Evolutionary conservation across 1,140 invertebrate genomes (phyloP).

Genomic region (Zaprionus davidi): DNA sequence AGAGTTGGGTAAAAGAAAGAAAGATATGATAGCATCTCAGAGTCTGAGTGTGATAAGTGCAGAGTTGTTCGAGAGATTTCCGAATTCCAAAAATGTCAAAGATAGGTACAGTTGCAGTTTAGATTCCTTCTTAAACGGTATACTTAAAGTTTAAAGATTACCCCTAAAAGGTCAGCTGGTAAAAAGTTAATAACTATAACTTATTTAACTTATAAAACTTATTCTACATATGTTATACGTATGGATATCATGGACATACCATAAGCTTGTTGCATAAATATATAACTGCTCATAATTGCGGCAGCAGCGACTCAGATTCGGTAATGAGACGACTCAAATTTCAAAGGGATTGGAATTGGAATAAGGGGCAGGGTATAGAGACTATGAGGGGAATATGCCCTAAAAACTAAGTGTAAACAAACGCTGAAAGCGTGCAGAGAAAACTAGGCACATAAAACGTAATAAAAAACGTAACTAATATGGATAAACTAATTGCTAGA

Average conservation of each 20-base stretch:
- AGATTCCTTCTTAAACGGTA: neutral
- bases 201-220: too few relatives aligned
- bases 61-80: neutral
- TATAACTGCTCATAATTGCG: conserved; percentile 81
- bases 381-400: neutral
- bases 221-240: neutral
- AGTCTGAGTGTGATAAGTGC: neutral
- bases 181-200: too few relatives aligned
- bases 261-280: conserved; percentile 77
- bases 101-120: neutral
- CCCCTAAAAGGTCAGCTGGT: too few relatives aligned
- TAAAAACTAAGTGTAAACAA: conserved; percentile 31
- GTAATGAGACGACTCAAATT: conserved; percentile 22
- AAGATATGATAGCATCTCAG: conserved; percentile 7
- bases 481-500: conserved; percentile 36
- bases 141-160: neutral
- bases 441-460: conserved; percentile 23
- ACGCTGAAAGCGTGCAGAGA: conserved; percentile 32
- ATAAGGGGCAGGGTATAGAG: conserved; percentile 29
- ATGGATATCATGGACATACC: conserved; percentile 45
- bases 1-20: conserved; percentile 22
- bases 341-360: neutral
- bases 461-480: conserved; percentile 28
- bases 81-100: neutral
- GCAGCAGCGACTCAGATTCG: conserved; percentile 70